Conservation (phyloP, 1,140 invertebrate genomes). For the Drosophila pseudoananassae region DNA sequence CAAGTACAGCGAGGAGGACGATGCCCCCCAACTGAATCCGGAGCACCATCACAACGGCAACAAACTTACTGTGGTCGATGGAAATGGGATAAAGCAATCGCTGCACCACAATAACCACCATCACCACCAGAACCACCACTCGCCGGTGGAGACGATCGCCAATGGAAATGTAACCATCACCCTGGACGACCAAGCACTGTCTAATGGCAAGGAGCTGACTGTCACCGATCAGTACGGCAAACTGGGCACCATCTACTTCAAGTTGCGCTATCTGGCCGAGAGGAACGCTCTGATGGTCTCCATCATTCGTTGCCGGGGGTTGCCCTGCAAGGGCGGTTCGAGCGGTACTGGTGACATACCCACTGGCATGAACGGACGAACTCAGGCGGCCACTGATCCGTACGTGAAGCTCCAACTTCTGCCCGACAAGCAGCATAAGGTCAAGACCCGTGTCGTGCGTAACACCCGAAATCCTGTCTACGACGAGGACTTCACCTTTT, state of each 20-base stretch:
- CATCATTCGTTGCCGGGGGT: constrained; percentile 93
- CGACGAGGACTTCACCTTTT: constrained; percentile 98
- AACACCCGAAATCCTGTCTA: constrained; percentile 97
- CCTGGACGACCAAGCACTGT: constrained; percentile 79
- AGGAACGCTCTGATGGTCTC: constrained; percentile 96
- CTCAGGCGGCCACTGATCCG: constrained; percentile 89
- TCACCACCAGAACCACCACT: constrained; percentile 59
- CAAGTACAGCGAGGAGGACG: constrained; percentile 80
- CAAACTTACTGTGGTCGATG: constrained; percentile 60
- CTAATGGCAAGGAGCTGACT: constrained; percentile 84
- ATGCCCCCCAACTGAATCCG: constrained; percentile 41
- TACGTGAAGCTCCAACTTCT: constrained; percentile 97
- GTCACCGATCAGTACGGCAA: constrained; percentile 85
- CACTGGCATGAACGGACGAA: constrained; percentile 83
- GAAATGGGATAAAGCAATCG: constrained; percentile 40
- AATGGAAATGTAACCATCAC: constrained; percentile 74
- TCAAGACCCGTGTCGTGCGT: constrained; percentile 96
- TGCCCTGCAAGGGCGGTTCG: constrained; percentile 90
- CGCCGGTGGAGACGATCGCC: constrained; percentile 73
- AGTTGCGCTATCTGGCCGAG: constrained; percentile 93
- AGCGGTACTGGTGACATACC: constrained; percentile 78
- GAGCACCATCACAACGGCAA: constrained; percentile 38
- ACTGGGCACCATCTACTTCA: constrained; percentile 94
- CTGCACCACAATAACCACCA: constrained; percentile 45
- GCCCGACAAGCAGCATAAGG: constrained; percentile 97